These are phyloP conservation scores for Clarias pachynema DNA, from an alignment of 2,797 vertebrate genomes.

Conservation along the genomic window DNA sequence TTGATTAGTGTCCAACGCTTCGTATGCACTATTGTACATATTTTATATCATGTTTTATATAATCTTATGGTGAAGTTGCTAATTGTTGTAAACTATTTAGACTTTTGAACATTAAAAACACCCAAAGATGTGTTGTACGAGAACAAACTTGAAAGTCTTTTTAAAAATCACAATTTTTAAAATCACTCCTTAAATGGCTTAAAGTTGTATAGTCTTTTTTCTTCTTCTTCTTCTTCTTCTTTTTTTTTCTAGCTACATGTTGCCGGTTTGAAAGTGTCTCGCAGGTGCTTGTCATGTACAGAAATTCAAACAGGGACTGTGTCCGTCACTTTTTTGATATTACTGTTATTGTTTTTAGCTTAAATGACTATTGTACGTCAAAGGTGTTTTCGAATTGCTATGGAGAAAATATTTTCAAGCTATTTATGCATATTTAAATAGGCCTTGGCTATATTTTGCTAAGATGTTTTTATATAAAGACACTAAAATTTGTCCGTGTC, in stretches of 20 bases:
- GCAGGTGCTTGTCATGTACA: conserved; percentile 73
- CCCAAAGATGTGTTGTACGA: conserved; percentile 80
- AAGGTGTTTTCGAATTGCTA: conserved; percentile 71
- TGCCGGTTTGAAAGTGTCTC: conserved; percentile 66
- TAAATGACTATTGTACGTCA: conserved; percentile 67
- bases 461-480: conserved; percentile 84
- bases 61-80: conserved; percentile 67
- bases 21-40: conserved; percentile 80
- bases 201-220: conserved; percentile 45
- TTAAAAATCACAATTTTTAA: conserved; percentile 61
- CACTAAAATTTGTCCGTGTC: conserved; percentile 75
- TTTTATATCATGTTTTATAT: conserved; percentile 61
- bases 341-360: conserved; percentile 60
- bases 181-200: conserved; percentile 62
- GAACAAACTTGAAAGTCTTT: conserved; percentile 76
- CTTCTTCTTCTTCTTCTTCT: conserved; percentile 3
- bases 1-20: conserved; percentile 67
- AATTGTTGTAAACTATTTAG: conserved; percentile 60
- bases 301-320: conserved; percentile 62
- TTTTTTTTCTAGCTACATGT: conserved; percentile 65
- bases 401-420: conserved; percentile 80
- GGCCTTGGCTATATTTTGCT: conserved; percentile 85
- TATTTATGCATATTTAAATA: conserved; percentile 87
- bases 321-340: conserved; percentile 60
- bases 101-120: conserved; percentile 68